Evolutionary conservation across 2,113 vertebrate species (phyloP), one percentile per base, ranked within the genome.

Genomic region (Ophthalmolycus amberensis): DNA sequence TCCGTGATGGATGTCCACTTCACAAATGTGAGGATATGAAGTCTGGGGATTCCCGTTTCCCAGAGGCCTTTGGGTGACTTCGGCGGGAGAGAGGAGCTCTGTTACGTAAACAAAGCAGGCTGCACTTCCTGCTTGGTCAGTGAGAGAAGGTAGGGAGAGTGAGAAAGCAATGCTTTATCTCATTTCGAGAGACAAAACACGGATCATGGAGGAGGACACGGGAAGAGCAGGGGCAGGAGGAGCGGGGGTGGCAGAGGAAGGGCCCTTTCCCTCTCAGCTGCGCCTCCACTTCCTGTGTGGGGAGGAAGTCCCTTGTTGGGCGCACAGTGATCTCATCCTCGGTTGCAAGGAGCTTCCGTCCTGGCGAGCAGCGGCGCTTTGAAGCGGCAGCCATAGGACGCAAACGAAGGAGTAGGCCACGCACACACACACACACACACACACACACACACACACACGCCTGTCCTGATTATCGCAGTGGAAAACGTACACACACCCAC

Each of bases 401-500:
- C 46, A 78, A 85, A 83, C 25, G 25, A 25, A 77, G 74, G 52
- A 85, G 40, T 46, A 20, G 71, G 59, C 32, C 59, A 0, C 25
- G 16, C 64, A n/a, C 66, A 15, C 42, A 22, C 68, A 20, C 60
- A 66, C 81, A n/a, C 60, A 27, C 38, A 71, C 66, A 71, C 20
- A 70, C 46, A 66, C 69, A 58, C 62, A 52, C 71, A 48, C 68
- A 84, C 71, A 95, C 95, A 80, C 80, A 82, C 71, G 59, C 58
- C 44, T 69, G 83, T 60, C 68, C 90, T 93, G 88, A 94, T 94
- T 93, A 94, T 92, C 72, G 1, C 84, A 77, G 90, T 88, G 90
- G 93, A 94, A 89, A 94, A 95, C 95, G 90, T 44, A 84, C 88
- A 82, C 92, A 89, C 94, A 69, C 93, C 91, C 95, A 90, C 91